These are phyloP conservation scores for Gasteruption jaculator DNA, from an alignment of 2,888 invertebrate species.

Conservation along the genomic window DNA sequence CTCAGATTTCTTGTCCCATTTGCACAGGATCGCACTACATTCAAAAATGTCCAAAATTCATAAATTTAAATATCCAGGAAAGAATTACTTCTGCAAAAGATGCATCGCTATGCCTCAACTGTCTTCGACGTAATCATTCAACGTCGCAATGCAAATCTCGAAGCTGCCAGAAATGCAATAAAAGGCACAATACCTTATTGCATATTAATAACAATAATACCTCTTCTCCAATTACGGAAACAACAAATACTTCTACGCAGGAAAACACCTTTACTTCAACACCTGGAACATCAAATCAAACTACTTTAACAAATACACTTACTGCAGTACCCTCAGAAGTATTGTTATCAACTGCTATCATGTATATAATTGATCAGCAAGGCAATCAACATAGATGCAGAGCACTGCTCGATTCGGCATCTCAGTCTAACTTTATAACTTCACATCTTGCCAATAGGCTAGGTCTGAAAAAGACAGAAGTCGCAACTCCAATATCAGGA, in stretches of 20 bases:
- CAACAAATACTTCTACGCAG: neutral
- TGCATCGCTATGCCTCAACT: constrained; percentile 15
- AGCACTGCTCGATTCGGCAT: constrained; percentile 19
- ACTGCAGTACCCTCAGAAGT: no score
- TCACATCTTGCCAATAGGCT: constrained; percentile 12
- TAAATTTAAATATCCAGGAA: constrained; percentile 4
- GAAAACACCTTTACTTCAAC: constrained; percentile 4
- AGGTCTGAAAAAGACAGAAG: constrained; percentile 7
- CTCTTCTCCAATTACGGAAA: no score
- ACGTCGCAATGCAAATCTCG: constrained; percentile 1
- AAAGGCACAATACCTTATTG: constrained; percentile 16
- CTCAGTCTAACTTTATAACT: constrained; percentile 20
- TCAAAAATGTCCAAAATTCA: constrained; percentile 11
- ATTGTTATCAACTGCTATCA: constrained; percentile 13
- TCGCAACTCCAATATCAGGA: no score
- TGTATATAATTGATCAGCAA: constrained; percentile 16
- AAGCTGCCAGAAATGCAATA: constrained; percentile 10
- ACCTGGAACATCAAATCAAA: no score
- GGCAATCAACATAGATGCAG: constrained; percentile 13
- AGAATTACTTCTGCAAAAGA: constrained; percentile 10
- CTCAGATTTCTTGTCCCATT: constrained; percentile 5
- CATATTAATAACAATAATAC: constrained; percentile 14
- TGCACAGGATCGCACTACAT: constrained; percentile 10
- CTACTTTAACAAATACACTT: constrained; percentile 1
- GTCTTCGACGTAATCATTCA: constrained; percentile 10